Evolutionary conservation across 2,888 invertebrate species (phyloP).

Genomic region (Diploptera punctata): DNA sequence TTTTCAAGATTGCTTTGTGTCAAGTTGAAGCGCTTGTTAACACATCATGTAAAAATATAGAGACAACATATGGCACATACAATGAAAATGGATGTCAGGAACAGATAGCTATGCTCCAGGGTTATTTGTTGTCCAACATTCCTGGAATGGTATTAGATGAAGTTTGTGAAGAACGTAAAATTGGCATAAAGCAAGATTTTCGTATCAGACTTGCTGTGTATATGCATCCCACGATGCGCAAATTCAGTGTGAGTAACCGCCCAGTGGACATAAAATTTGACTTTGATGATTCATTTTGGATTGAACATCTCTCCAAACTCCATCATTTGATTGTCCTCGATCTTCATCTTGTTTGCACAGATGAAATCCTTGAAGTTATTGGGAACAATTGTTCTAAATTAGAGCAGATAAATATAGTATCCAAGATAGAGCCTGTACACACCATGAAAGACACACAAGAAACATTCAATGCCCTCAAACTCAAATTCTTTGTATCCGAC

Average conservation of each 20-base stretch:
- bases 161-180: slow-evolving; percentile 34
- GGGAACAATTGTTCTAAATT: slow-evolving; percentile 42
- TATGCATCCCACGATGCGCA: slow-evolving; percentile 43
- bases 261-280: not conserved
- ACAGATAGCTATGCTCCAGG: slow-evolving; percentile 34
- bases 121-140: slow-evolving; percentile 38
- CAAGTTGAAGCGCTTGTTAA: slow-evolving; percentile 38
- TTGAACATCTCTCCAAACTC: slow-evolving; percentile 36
- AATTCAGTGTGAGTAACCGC: slow-evolving; percentile 21
- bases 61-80: slow-evolving; percentile 39
- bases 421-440: slow-evolving; percentile 40
- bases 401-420: slow-evolving; percentile 44
- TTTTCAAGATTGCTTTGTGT: not conserved
- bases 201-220: slow-evolving; percentile 41
- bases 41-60: slow-evolving; percentile 38
- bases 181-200: not conserved
- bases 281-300: slow-evolving; percentile 43
- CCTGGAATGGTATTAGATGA: slow-evolving; percentile 42
- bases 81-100: slow-evolving; percentile 35
- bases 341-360: slow-evolving; percentile 43
- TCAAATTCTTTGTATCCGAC: slow-evolving; percentile 44
- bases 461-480: slow-evolving; percentile 44
- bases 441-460: slow-evolving; percentile 15
- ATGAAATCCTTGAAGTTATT: slow-evolving; percentile 45
- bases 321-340: slow-evolving; percentile 41